phyloP scores from a whole-genome alignment of 2,797 vertebrate genomes.

The Schizopygopsis malacanthus region DNA sequence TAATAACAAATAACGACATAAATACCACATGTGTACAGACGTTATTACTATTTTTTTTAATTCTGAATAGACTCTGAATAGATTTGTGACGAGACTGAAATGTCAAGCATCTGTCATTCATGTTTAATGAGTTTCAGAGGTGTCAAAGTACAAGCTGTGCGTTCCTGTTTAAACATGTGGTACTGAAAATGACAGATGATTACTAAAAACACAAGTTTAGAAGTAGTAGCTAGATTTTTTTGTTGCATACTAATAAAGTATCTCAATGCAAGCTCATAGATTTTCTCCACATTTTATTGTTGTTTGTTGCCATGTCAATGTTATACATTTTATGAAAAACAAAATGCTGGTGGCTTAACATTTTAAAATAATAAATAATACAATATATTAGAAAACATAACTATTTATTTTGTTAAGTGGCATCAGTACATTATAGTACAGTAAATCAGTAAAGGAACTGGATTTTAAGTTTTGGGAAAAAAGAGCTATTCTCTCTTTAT shows the following conservation, averaged over 20 bases:
- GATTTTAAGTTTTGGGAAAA: no score
- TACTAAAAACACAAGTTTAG: background rate
- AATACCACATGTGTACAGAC: background rate
- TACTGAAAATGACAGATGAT: background rate
- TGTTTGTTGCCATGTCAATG: no score
- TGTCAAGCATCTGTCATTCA: conserved; percentile 17
- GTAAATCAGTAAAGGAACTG: no score
- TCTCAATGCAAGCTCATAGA: background rate
- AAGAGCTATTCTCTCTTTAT: no score
- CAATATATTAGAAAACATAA: background rate
- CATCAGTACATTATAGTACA: no score
- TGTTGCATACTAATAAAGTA: background rate
- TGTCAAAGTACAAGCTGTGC: background rate
- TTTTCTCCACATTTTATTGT: background rate
- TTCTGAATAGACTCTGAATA: background rate
- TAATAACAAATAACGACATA: background rate
- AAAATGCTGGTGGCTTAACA: background rate
- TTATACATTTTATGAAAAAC: background rate
- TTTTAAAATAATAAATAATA: background rate
- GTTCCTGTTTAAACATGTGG: background rate
- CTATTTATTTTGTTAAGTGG: no score
- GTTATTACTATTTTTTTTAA: background rate
- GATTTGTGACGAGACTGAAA: background rate
- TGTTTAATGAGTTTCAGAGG: background rate
- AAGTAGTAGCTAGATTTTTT: background rate